Evolutionary conservation across 2,888 invertebrate species (phyloP), one percentile per base, ranked within the genome.

Genomic region (Dryococelus australis): DNA sequence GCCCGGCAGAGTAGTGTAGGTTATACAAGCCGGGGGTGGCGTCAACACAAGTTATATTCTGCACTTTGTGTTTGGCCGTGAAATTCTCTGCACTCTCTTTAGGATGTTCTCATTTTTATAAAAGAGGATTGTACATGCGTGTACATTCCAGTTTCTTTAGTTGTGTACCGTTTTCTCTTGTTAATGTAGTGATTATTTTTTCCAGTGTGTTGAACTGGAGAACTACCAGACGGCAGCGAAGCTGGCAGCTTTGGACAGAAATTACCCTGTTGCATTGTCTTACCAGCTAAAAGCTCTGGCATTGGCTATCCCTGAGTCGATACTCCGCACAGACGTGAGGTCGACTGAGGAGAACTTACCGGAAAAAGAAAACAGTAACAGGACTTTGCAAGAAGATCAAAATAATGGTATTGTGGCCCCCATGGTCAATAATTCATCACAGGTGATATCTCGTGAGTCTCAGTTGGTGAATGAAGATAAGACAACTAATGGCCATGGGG

Each of bases 201-300:
- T 90, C 8, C 90, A 93, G 93, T 92, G 93, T 88, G 86, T 92
- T 8, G 92, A 92, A 88, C 89, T 92, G 81, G 92, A 92, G 86
- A 93, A 93, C 89, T 92, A 92, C 89, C 93, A 93, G 90, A 93
- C 93, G 13, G 92, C 93, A 51, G 92, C 93, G 2, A 93, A 93
- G 89, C 89, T 94, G 43, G 92, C 93, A 43, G 90, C 92, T 26
- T 90, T 94, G 85, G 92, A 93, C 43, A 91, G 92, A 81, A 92
- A 93, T 88, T 92, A 92, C 88, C 91, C 92, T 28, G 91, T 91
- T 24, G 92, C 93, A 16, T 90, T 93, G 27, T 90, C 90, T 12
- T 92, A 93, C 89, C 93, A 93, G 88, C 90, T 93, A 85, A 92
- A 92, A 89, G 92, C 92, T 35, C 89, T 92, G 27, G 91, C 91